Conservation (phyloP, 1,140 invertebrate genomes). For the Leptinotarsa texana region DNA sequence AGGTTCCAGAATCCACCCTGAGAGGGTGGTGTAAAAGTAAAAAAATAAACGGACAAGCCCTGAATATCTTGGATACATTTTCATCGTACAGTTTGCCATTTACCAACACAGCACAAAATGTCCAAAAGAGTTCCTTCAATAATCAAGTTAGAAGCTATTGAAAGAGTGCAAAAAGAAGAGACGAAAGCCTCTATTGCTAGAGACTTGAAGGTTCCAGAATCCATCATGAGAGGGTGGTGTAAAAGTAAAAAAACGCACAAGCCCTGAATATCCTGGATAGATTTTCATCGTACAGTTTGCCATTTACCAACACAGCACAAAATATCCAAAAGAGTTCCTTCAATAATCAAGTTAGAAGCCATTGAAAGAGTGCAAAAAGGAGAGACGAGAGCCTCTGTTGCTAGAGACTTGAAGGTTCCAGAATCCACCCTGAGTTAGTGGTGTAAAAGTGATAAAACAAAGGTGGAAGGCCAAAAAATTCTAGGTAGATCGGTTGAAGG, state of each 20-base stretch:
- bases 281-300: too few species aligned
- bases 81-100: too few species aligned
- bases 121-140: too few species aligned
- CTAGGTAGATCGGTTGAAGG: conserved; percentile 55
- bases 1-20: conserved; percentile 80
- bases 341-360: conserved; percentile 67
- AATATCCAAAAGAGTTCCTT: too few species aligned
- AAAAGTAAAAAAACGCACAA: conserved; percentile 65
- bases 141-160: conserved; percentile 73
- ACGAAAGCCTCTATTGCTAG: conserved; percentile 80
- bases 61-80: too few species aligned
- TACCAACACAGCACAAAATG: too few species aligned
- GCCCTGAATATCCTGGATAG: too few species aligned
- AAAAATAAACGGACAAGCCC: background rate
- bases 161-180: conserved; percentile 77
- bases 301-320: too few species aligned
- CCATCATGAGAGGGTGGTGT: conserved; percentile 81
- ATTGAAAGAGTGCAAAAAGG: conserved; percentile 79
- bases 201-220: conserved; percentile 81
- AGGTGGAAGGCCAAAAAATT: conserved; percentile 72
- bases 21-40: conserved; percentile 85
- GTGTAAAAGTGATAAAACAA: too few species aligned
- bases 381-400: conserved; percentile 80
- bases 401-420: conserved; percentile 78
- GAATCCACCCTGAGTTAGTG: conserved; percentile 81